Evolutionary conservation across 2,113 vertebrate species (phyloP), one percentile per base, ranked within the genome.

Genomic region (Silurus glanis): DNA sequence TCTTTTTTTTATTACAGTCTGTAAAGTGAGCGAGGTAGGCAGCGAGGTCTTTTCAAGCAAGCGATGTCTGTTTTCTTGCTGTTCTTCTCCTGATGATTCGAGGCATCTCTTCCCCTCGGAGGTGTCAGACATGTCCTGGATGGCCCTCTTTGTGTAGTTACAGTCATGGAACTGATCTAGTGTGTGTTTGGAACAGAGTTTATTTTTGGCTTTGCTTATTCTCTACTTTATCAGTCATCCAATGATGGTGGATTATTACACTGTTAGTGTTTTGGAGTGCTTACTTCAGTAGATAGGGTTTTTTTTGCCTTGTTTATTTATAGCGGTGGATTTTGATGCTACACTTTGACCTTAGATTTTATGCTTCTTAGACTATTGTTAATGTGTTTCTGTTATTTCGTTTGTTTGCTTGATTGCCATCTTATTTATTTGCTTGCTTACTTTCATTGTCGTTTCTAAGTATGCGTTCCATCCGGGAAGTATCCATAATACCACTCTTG

Each of bases 101-200:
- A 10, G 49, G 59, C 28, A 21, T 82, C 25, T 71, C 28, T 55
- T n/a, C 12, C 74, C 19, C 17, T 71, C 56, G 0, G 67, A 81
- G 49, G 56, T 61, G 21, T 49, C 58, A 82, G 66, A 55, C 69
- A 69, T 81, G 67, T 75, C 61, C 85, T 75, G 69, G 17, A 55
- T 66, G 58, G 76, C 64, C 80, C 64, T 45, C 78, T 72, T 17
- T 4, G 28, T 72, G 19, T 10, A 16, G 53, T 86, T 72, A 80
- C 81, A 47, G 64, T 17, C 28, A 47, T 56, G 51, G 76, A 51
- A 16, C 37, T 74, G 85, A 28, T 72, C 62, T 78, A n/a, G 64
- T 28, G 56, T 72, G 71, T 23, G 17, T 19, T 23, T 47, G 23
- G 47, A 75, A 75, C 19, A 51, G 16, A n/a, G 47, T 19, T 9